Base-by-base conservation (phyloP, 2,888 invertebrate genomes). In the Bombylius discolor region DNA sequence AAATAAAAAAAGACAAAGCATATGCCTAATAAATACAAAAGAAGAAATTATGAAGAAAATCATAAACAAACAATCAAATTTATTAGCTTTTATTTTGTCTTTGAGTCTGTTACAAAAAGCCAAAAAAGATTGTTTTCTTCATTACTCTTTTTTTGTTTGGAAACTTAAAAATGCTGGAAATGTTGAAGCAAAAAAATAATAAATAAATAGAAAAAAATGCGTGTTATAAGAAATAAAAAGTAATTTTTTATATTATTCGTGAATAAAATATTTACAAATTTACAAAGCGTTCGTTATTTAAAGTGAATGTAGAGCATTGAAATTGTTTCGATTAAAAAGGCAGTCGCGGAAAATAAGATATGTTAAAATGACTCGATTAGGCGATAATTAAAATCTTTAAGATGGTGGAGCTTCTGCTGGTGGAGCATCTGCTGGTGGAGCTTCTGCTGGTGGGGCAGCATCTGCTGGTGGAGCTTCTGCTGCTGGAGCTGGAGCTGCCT, bases 401-500 rank as follows among this genome's bases (percentile, higher is more conserved):
- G 64, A 53, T 42, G 63, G 60, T 60, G 62, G 33, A 5, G 62
- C 59, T 36, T 61, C 62, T 11, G 60, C 53, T 13, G 39, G 39
- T 42, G 39, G 39, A 1, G 39, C 39, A 5, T 58, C 63, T 5
- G 64, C 62, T 1, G 63, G 62, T 3, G 66, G 62, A 1, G 57
- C 53, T 4, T 59, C 53, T n/a, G 56, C 52, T n/a, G 42, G 58
- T 50, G 58, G 58, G 51, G 58, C 62, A 51, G 58, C 58, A 36
- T 57, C 47, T 23, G 61, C 67, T 31, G 61, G 47, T 56, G 57
- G 13, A 50, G 64, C 70, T 31, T 64, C 63, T 13, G 63, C 67
- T 1, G 69, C 71, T 0, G 65, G 68, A 1, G 70, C 64, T 5
- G 67, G 68, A 36, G 64, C 68, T 6, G 65, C 66, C 14, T 61